Percentiles rank a stretch among this genome's conserved stretches.
These are phyloP conservation scores for Bergia sp. DNA, from an alignment of 92 coral and sea anemone genomes.

Conservation along the genomic window DNA sequence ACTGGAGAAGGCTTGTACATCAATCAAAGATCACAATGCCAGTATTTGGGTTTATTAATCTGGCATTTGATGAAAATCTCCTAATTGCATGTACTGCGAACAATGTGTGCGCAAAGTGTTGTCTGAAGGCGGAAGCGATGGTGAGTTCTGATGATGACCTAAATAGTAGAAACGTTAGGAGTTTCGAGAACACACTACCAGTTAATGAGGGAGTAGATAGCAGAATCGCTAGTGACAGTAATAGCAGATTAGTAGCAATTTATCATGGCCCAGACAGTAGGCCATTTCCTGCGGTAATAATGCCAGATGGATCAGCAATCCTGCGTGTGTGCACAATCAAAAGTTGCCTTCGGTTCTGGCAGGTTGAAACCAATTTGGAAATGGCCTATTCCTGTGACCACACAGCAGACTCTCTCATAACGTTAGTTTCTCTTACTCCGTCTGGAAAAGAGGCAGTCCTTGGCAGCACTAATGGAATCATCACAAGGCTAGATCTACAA, in stretches of 20 bases:
- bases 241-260: neutral
- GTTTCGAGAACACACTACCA: too few relatives aligned
- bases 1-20: slow-evolving; percentile 31
- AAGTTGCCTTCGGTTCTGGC: slow-evolving; percentile 36
- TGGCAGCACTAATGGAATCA: slow-evolving; percentile 57
- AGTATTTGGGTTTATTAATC: slow-evolving; percentile 46
- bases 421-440: slow-evolving; percentile 43
- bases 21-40: slow-evolving; percentile 47
- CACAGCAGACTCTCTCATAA: slow-evolving; percentile 42
- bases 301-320: slow-evolving; percentile 45
- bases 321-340: slow-evolving; percentile 45
- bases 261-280: slow-evolving; percentile 53
- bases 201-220: neutral
- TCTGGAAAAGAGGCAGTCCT: slow-evolving; percentile 47
- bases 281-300: slow-evolving; percentile 49
- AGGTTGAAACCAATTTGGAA: slow-evolving; percentile 54
- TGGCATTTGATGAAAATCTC: slow-evolving; percentile 19
- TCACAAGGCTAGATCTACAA: slow-evolving; percentile 55
- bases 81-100: slow-evolving; percentile 51
- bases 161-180: neutral
- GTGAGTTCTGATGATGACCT: neutral
- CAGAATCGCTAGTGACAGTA: neutral
- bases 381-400: slow-evolving; percentile 46
- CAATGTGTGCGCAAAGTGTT: slow-evolving; percentile 32
- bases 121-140: neutral